Evolutionary conservation across 2,113 vertebrate species (phyloP).

Genomic region (Siniperca knerii): DNA sequence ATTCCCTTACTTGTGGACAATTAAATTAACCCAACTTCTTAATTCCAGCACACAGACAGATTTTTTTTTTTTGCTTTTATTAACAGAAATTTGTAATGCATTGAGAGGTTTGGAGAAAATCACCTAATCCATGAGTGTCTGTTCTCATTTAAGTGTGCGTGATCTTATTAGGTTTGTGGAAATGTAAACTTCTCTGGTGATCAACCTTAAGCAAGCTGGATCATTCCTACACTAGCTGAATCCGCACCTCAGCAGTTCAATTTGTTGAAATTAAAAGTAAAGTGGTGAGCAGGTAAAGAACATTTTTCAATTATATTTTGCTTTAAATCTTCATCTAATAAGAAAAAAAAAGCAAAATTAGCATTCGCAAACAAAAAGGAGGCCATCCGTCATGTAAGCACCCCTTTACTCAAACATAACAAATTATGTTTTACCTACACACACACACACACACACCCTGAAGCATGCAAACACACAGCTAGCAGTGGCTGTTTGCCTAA

Average conservation of each 20-base stretch:
- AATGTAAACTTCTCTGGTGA: constrained; percentile 23
- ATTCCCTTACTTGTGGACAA: neutral
- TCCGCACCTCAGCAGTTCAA: constrained; percentile 2
- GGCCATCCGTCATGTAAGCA: constrained; percentile 14
- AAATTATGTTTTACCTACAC: constrained; percentile 23
- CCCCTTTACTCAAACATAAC: neutral
- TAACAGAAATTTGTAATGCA: constrained; percentile 8
- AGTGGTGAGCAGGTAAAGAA: constrained; percentile 3
- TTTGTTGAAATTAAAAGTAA: constrained; percentile 22
- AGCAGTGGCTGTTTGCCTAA: constrained; percentile 32
- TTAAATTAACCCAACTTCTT: constrained; percentile 19
- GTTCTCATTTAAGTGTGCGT: constrained; percentile 12
- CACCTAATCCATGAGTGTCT: neutral
- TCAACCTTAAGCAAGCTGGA: constrained; percentile 19
- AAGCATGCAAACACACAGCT: constrained; percentile 30
- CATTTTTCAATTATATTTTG: neutral
- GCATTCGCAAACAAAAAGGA: constrained; percentile 13
- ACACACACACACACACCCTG: constrained; percentile 6
- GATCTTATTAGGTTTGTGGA: constrained; percentile 11
- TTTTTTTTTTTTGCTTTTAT: neutral
- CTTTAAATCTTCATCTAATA: neutral
- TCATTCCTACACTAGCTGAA: neutral
- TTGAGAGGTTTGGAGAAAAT: neutral
- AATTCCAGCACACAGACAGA: neutral
- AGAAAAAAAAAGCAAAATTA: neutral